Evolutionary conservation across 2,888 invertebrate species (phyloP).

Genomic region (Cosmia pyralina): DNA sequence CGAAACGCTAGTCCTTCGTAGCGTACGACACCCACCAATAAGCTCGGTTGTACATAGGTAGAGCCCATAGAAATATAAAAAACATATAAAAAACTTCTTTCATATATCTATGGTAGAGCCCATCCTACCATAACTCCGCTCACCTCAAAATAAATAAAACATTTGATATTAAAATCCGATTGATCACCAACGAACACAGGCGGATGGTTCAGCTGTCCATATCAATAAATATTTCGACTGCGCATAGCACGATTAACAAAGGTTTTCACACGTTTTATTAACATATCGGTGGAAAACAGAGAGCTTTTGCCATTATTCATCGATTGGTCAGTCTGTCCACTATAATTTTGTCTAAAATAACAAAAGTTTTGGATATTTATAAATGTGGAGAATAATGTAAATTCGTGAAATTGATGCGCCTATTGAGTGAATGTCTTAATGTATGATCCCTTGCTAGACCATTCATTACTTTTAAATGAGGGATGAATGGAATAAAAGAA

Average conservation of each 20-base stretch:
- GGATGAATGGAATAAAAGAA: too few species aligned
- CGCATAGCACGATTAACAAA: constrained; percentile 40
- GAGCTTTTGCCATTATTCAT: constrained; percentile 18
- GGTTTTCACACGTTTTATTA: constrained; percentile 47
- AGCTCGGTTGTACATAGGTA: neutral
- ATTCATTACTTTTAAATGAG: too few species aligned
- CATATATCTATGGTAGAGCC: too few species aligned
- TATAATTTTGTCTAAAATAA: constrained; percentile 10
- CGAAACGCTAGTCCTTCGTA: neutral
- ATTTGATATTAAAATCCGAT: constrained; percentile 48
- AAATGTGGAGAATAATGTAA: neutral
- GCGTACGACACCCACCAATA: neutral
- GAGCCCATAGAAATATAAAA: too few species aligned
- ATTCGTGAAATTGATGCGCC: constrained; percentile 1
- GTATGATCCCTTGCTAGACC: too few species aligned
- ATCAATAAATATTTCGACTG: constrained; percentile 50
- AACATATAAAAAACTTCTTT: too few species aligned
- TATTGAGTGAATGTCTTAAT: neutral
- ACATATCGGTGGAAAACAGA: constrained; percentile 32
- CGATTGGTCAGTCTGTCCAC: constrained; percentile 21
- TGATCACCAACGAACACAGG: constrained; percentile 37
- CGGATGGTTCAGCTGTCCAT: constrained; percentile 26
- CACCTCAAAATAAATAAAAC: constrained; percentile 44
- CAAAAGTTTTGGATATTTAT: constrained; percentile 4
- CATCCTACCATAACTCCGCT: neutral